Conservation (phyloP, 35 echinoderm and acorn worm genomes). For the Lytechinus variegatus region DNA sequence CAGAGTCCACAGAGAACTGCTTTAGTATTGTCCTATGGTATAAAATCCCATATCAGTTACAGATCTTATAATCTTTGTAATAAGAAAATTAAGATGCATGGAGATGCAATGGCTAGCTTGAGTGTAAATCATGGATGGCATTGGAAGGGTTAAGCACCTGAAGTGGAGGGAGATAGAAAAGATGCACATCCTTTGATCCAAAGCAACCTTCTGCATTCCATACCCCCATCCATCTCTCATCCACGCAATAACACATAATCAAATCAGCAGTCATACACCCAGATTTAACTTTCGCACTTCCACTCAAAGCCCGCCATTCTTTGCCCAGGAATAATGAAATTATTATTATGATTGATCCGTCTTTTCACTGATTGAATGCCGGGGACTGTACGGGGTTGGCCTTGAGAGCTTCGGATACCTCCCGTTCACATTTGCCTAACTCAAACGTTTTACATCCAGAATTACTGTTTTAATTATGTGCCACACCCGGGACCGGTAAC, state of each 20-base stretch:
- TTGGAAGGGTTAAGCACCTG: neutral
- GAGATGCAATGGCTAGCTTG: too few relatives aligned
- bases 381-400: neutral
- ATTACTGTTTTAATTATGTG: neutral
- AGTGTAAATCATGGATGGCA: neutral
- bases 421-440: neutral
- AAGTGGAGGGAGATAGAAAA: neutral
- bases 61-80: too few relatives aligned
- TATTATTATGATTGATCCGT: conserved; percentile 14
- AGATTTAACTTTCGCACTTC: conserved; percentile 4
- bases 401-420: neutral
- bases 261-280: neutral
- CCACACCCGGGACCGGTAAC: too few relatives aligned
- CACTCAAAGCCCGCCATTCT: neutral
- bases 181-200: neutral
- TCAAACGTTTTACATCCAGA: neutral
- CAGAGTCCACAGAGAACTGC: too few relatives aligned
- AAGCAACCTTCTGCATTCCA: neutral
- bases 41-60: too few relatives aligned
- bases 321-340: neutral
- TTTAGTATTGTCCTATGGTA: too few relatives aligned
- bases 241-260: neutral
- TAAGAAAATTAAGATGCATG: too few relatives aligned
- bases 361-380: neutral
- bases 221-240: neutral